Evolutionary conservation across 1,140 invertebrate species (phyloP), one percentile per base, ranked within the genome.

Genomic region (Tribolium castaneum): DNA sequence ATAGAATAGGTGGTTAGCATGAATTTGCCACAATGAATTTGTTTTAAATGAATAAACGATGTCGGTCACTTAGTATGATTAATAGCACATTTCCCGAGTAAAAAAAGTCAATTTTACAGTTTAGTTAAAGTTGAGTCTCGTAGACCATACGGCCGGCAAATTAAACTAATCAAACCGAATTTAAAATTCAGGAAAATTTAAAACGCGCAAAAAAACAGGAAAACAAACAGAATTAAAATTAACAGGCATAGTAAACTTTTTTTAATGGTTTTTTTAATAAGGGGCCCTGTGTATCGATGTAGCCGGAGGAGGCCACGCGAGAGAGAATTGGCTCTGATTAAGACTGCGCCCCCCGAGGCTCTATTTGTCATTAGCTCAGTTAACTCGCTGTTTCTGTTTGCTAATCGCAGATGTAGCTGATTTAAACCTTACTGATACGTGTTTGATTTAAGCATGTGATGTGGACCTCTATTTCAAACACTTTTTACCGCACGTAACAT

Each of bases 351-450:
- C 76, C 84, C 81, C 49, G 78, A 66, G 81, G 84, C 83, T 16
- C 59, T 84, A 78, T 85, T 84, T 84, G 83, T 85, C 84, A 85
- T 85, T 85, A 85, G 81, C 80, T 82, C 81, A 80, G 83, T 85
- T 85, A 85, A 80, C 84, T 81, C 84, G 81, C 84, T 79, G 82
- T 84, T 83, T 80, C 83, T 85, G 84, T 85, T 85, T 85, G 83
- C 83, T 83, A 84, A 84, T 85, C 82, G 81, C 84, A 85, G 83
- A 85, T 85, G 84, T 80, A 78, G 82, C 79, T 80, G 77, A 78
- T 78, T 80, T 80, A 78, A 80, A 80, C 76, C 77, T 78, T 76
- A 81, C 80, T 78, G 78, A 81, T 81, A 76, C 72, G 78, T 81
- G 80, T 81, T 81, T 81, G 79, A 75, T 78, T 75, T 78, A 22